phyloP scores from a whole-genome alignment of 2,888 invertebrate genomes.

The Nowickia ferox region DNA sequence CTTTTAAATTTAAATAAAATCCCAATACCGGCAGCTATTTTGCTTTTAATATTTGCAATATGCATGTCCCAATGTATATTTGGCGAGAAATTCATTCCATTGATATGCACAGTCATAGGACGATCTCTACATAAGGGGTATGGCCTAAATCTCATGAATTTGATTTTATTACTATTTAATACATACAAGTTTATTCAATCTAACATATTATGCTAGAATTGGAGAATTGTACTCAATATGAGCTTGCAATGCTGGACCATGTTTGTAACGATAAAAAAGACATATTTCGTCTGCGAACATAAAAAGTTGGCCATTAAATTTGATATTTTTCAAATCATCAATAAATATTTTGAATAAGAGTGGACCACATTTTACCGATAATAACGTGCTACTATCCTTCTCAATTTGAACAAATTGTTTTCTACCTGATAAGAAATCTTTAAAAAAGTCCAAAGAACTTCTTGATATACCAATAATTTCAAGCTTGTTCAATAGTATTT shows the following conservation, averaged over 20 bases:
- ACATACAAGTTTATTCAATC: not conserved
- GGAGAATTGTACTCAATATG: not conserved
- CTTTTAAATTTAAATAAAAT: too few relatives aligned
- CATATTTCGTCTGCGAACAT: not conserved
- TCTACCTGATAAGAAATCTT: not conserved
- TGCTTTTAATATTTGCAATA: too few relatives aligned
- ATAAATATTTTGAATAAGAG: not conserved
- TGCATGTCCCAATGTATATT: too few relatives aligned
- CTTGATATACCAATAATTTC: not conserved
- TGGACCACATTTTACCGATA: not conserved
- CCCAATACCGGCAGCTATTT: too few relatives aligned
- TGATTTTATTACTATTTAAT: too few relatives aligned
- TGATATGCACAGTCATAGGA: too few relatives aligned
- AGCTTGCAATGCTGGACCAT: not conserved
- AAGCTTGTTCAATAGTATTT: not conserved
- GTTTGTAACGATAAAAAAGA: not conserved
- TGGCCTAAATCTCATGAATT: too few relatives aligned
- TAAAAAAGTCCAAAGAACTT: not conserved
- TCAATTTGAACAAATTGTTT: not conserved
- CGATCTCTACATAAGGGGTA: too few relatives aligned
- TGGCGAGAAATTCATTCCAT: too few relatives aligned
- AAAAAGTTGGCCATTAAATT: not conserved
- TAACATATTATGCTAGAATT: not conserved
- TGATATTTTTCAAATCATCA: not conserved
- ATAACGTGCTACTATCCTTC: not conserved